phyloP scores from a whole-genome alignment of 2,797 vertebrate genomes.

The Hafferia zeledoni region DNA sequence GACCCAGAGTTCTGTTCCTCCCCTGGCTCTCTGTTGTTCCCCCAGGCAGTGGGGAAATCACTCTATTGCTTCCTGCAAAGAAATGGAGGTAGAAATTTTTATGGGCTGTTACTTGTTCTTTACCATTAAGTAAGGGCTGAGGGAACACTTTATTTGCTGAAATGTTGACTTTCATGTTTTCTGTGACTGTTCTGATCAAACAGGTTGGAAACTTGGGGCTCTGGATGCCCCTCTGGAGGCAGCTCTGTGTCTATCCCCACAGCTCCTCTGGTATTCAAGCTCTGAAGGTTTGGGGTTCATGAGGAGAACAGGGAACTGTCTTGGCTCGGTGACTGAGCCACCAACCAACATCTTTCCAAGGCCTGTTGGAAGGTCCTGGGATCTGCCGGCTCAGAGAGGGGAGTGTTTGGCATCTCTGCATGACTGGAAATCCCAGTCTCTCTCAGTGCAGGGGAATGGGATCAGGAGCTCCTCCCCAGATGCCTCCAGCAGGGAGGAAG shows the following conservation, averaged over 20 bases:
- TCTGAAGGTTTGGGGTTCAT: neutral
- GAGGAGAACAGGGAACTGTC: neutral
- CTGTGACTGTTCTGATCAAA: neutral
- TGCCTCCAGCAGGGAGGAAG: conserved; percentile 4
- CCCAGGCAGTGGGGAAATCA: neutral
- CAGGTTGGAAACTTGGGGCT: accelerated
- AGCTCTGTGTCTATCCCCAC: accelerated
- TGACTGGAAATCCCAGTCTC: neutral
- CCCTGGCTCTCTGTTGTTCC: neutral
- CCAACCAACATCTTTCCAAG: neutral
- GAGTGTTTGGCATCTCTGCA: accelerated
- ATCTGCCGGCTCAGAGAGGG: neutral
- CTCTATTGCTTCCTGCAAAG: neutral
- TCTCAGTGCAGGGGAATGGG: neutral
- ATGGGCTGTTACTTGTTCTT: neutral
- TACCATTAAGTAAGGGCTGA: neutral
- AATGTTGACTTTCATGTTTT: neutral
- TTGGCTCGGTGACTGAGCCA: neutral
- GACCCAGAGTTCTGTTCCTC: neutral
- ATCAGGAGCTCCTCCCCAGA: neutral
- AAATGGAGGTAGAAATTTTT: neutral
- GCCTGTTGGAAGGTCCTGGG: neutral
- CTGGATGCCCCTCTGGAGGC: neutral
- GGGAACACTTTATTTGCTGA: neutral
- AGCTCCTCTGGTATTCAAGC: neutral